Evolutionary conservation across 53 echinoderm and acorn worm species (phyloP), one percentile per base, ranked within the genome.

Genomic region (Holothuria leucospilota): DNA sequence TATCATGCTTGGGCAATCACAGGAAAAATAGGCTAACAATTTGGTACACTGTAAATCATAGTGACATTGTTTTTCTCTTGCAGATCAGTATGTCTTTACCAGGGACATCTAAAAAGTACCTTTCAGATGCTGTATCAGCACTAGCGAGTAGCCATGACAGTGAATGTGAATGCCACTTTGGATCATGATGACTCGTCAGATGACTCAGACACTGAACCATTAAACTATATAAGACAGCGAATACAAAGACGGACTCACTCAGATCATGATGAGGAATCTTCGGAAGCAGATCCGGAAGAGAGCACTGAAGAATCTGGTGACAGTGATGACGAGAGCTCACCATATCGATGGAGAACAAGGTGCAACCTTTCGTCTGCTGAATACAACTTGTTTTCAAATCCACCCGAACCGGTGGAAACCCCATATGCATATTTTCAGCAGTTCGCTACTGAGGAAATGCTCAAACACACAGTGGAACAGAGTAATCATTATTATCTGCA

Each of bases 371-470:
- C 26, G 28, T 13, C 67, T 26, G 9, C 67, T 30, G 12, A 26
- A 28, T 1, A 13, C 14, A 10, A 28, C 27, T 66, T 66, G 67
- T 66, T 66, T 66, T 66, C 67, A 28, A 30, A 66, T 14, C 74
- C 74, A 39, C 74, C 74, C 11, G 74, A 73, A 41, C 29, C 27
- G 46, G 8, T n/a, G n/a, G 23, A n/a, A 12, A 46, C 90, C 16
- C 90, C 86, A 34, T 81, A 86, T 25, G 73, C n/a, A 62, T 90
- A 90, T 80, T 68, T 90, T 59, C 63, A 86, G 68, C 52, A 46
- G 77, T 89, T 89, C 39, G 18, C 85, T 34, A 90, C 85, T 20
- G 59, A 51, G 23, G 86, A 77, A 15, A 78, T 85, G 80, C 30
- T 85, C 28, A 59, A 85, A 30, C 2, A 75, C 25, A 78, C 85